Percentiles rank a stretch among this genome's conserved stretches.
These are phyloP conservation scores for Eupeodes luniger DNA, from an alignment of 2,888 invertebrate species.

Conservation along the genomic window DNA sequence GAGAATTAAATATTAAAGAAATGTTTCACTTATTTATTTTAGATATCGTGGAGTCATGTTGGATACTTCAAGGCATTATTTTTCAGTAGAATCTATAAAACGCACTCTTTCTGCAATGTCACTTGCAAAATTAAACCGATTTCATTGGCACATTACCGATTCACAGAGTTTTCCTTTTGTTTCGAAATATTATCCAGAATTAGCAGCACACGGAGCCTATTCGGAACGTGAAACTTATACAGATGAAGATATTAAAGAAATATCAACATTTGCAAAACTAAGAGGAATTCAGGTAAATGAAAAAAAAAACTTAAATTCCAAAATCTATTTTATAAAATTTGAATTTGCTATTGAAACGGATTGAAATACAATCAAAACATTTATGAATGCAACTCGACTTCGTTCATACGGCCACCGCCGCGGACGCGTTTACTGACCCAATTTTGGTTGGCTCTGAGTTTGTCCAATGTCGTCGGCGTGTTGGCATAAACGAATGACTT, in stretches of 20 bases:
- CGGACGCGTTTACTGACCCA: too few species aligned
- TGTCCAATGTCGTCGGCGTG: too few species aligned
- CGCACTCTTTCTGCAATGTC: conserved; percentile 94
- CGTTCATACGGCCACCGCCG: too few species aligned
- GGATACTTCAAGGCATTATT: conserved; percentile 96
- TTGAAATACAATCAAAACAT: too few species aligned
- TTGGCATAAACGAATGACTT: too few species aligned
- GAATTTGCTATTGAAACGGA: too few species aligned
- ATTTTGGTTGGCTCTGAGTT: too few species aligned
- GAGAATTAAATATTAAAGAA: neutral
- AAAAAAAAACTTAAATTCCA: neutral
- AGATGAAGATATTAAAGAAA: conserved; percentile 88
- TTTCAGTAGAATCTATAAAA: conserved; percentile 89
- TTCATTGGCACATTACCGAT: conserved; percentile 97
- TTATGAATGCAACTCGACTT: too few species aligned
- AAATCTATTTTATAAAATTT: too few species aligned
- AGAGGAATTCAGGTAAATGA: conserved; percentile 90
- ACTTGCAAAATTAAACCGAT: conserved; percentile 94
- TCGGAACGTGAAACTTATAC: conserved; percentile 91
- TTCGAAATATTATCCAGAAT: conserved; percentile 89
- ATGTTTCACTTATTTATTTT: conserved; percentile 81
- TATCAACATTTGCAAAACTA: conserved; percentile 91
- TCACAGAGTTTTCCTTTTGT: conserved; percentile 96
- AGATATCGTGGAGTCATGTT: conserved; percentile 93
- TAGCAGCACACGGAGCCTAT: conserved; percentile 94